Evolutionary conservation across 2,888 invertebrate genomes (phyloP), one percentile per base, ranked within the genome.

Genomic region (Blomia tropicalis): DNA sequence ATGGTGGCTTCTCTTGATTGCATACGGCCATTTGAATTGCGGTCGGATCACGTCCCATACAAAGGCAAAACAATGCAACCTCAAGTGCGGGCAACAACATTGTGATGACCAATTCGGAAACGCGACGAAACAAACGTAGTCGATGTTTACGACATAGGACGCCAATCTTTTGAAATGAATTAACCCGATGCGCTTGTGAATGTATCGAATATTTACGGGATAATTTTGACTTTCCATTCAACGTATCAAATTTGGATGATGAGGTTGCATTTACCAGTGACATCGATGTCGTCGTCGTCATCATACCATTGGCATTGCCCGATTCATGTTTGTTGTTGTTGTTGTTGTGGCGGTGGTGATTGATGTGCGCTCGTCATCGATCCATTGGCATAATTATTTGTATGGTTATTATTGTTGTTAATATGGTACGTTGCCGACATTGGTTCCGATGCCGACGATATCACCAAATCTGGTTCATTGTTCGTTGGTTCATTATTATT

Each of bases 21-120:
- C 74, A 73, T 7, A 75, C 70, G 27, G 72, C 74, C 47, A 76
- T 64, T 2, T 69, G 69, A 2, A 76, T 68, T 54, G 71, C 68
- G 29, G 70, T 67, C 1, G 71, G 71, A 27, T 69, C 69, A 1
- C 70, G 68, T 19, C 71, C 71, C 32, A 71, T 70, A n/a, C 74
- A 74, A 44, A 75, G 65, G 66, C 75, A 75, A 67, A 75, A 75
- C 22, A 75, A 68, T 4, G 73, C 69, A 54, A 75, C 73, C 68
- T 75, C 74, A 11, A 75, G 69, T 0, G 73, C 68, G 3, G 75
- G 75, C 43, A 75, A 66, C 60, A 75, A 67, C 66, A 75, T 51
- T 65, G 62, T 62, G 30, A 62, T 62, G 7, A 62, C 31, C 1
- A 62, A 36, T 36, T 62, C 62, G 1, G 62, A 58, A 43, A 62